Evolutionary conservation across 2,888 invertebrate species (phyloP).

Genomic region (Cynaeus angustus): DNA sequence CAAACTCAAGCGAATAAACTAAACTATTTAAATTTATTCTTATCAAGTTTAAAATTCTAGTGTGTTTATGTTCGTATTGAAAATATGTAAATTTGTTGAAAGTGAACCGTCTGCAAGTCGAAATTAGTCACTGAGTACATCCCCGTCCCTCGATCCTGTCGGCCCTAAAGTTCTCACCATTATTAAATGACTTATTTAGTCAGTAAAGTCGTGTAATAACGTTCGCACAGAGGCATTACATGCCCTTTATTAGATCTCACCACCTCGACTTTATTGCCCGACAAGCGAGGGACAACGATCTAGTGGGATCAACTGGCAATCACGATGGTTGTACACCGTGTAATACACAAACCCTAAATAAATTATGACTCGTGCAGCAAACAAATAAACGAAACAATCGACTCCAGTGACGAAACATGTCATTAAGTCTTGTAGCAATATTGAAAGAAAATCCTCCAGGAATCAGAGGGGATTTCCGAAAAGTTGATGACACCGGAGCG

Average conservation of each 20-base stretch:
- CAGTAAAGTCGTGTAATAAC: conserved; percentile 52
- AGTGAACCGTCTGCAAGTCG: too few relatives aligned
- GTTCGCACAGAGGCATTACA: conserved; percentile 54
- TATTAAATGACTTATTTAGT: conserved; percentile 51
- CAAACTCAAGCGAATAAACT: too few relatives aligned
- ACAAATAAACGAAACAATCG: conserved; percentile 56
- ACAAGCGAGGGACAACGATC: conserved; percentile 49
- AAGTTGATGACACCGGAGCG: not conserved
- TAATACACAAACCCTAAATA: conserved; percentile 58
- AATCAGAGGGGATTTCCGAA: too few relatives aligned
- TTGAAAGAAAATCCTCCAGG: conserved; percentile 39
- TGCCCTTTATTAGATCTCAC: conserved; percentile 61
- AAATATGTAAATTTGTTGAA: too few relatives aligned
- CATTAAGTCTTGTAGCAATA: conserved; percentile 7
- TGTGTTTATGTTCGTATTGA: too few relatives aligned
- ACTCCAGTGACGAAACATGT: too few relatives aligned
- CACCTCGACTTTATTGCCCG: conserved; percentile 51
- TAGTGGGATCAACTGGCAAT: conserved; percentile 49
- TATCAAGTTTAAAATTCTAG: too few relatives aligned
- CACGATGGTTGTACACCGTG: conserved; percentile 49
- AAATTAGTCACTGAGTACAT: conserved; percentile 34
- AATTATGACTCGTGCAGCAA: conserved; percentile 59
- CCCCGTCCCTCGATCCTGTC: conserved; percentile 3
- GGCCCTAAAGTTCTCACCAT: conserved; percentile 47
- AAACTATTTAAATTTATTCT: too few relatives aligned